These are phyloP conservation scores for Harpalus rubripes DNA, from an alignment of 2,888 invertebrate genomes.

Conservation along the genomic window DNA sequence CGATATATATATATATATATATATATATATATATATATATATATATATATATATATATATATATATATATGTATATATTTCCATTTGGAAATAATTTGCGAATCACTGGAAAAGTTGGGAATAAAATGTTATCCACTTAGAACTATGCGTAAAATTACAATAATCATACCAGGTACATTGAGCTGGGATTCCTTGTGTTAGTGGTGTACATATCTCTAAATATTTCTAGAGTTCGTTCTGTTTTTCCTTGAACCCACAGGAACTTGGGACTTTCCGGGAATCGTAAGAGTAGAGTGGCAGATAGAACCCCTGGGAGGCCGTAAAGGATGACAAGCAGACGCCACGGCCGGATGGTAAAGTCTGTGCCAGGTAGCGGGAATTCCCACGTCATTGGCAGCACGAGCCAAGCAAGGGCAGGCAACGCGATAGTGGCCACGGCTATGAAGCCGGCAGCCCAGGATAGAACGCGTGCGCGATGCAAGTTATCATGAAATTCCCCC, in stretches of 20 bases:
- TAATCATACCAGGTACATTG: constrained; percentile 57
- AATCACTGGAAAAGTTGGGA: too few species aligned
- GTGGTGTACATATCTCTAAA: constrained; percentile 74
- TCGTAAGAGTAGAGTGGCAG: constrained; percentile 72
- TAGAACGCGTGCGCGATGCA: constrained; percentile 77
- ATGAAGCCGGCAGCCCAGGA: constrained; percentile 76
- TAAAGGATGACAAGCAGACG: constrained; percentile 74
- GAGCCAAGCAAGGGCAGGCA: constrained; percentile 76
- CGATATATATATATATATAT: too few species aligned
- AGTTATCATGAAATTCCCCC: constrained; percentile 79
- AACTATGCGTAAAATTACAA: too few species aligned
- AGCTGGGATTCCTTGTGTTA: constrained; percentile 73
- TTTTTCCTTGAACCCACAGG: constrained; percentile 74
- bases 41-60: too few species aligned
- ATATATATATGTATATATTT: too few species aligned
- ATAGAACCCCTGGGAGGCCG: constrained; percentile 74
- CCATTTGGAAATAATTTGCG: too few species aligned
- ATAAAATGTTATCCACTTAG: too few species aligned
- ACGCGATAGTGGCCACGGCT: constrained; percentile 74
- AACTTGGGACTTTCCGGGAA: constrained; percentile 77
- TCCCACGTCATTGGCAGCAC: constrained; percentile 74
- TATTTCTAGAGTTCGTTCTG: constrained; percentile 73
- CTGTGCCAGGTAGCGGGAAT: constrained; percentile 78
- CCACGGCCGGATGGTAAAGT: constrained; percentile 75
- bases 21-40: too few species aligned